These are phyloP conservation scores for Tipula confusa DNA, from an alignment of 2,888 invertebrate genomes.

Conservation along the genomic window DNA sequence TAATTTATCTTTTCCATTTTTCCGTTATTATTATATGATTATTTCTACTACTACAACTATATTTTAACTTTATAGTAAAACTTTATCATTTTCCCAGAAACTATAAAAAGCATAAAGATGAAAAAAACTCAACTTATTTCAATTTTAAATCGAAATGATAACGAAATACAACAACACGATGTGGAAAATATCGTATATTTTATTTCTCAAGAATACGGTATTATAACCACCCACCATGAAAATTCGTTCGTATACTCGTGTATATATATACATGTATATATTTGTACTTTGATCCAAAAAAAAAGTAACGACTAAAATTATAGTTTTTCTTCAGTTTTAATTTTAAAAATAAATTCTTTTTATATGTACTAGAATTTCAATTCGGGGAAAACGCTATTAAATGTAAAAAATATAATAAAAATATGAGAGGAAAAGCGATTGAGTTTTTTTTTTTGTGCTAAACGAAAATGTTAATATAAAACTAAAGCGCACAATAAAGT, in stretches of 20 bases:
- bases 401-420: background rate
- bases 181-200: background rate
- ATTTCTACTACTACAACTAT: background rate
- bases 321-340: background rate
- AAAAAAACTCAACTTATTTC: constrained; percentile 13
- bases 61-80: background rate
- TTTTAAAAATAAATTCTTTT: background rate
- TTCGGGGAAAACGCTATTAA: background rate
- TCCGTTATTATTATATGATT: background rate
- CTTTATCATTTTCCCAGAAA: background rate
- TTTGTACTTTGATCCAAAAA: background rate
- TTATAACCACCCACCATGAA: background rate
- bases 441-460: background rate
- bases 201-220: background rate
- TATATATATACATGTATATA: too few relatives aligned
- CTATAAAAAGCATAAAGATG: background rate
- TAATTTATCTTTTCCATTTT: background rate
- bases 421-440: background rate
- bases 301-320: constrained; percentile 1
- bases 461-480: constrained; percentile 3
- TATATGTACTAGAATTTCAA: background rate
- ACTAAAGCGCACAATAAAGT: background rate
- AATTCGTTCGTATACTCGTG: background rate
- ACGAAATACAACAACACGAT: background rate
- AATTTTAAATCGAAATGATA: constrained; percentile 9